Evolutionary conservation across 2,888 invertebrate genomes (phyloP).

Genomic region (Drosophila longiperda): DNA sequence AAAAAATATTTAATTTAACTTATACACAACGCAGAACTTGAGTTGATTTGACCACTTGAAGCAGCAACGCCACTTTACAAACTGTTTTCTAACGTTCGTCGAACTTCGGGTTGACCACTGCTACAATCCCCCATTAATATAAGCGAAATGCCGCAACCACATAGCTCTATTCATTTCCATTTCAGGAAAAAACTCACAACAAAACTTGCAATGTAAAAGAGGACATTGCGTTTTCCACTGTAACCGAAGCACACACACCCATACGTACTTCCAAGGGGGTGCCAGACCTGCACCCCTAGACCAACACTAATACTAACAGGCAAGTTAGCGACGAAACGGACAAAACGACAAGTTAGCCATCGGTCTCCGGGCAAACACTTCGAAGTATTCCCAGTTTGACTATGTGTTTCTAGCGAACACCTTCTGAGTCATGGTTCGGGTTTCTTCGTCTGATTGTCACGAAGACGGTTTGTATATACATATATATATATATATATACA

Average conservation of each 20-base stretch:
- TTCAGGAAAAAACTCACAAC: conserved; percentile 52
- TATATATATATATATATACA: neutral
- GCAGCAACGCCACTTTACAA: conserved; percentile 48
- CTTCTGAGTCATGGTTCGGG: conserved; percentile 52
- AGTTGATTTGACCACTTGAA: conserved; percentile 35
- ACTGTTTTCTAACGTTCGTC: conserved; percentile 58
- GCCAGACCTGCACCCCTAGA: conserved; percentile 5
- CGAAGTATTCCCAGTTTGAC: conserved; percentile 36
- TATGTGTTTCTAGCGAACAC: conserved; percentile 26
- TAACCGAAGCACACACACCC: conserved; percentile 9
- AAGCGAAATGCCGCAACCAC: conserved; percentile 37
- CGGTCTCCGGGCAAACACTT: conserved; percentile 32
- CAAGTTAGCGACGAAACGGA: conserved; percentile 16
- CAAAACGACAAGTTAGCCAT: conserved; percentile 47
- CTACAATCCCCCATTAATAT: conserved; percentile 17
- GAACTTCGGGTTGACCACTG: conserved; percentile 40
- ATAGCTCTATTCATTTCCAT: conserved; percentile 54
- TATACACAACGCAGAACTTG: neutral
- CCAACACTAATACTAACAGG: conserved; percentile 14
- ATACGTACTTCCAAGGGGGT: conserved; percentile 12
- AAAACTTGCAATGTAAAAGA: conserved; percentile 72
- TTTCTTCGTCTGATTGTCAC: conserved; percentile 45
- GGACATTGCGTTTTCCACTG: conserved; percentile 73
- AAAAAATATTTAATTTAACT: conserved; percentile 19
- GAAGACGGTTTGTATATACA: neutral